These are phyloP conservation scores for Cinclus cinclus DNA, from an alignment of 2,113 vertebrate species.

Conservation along the genomic window DNA sequence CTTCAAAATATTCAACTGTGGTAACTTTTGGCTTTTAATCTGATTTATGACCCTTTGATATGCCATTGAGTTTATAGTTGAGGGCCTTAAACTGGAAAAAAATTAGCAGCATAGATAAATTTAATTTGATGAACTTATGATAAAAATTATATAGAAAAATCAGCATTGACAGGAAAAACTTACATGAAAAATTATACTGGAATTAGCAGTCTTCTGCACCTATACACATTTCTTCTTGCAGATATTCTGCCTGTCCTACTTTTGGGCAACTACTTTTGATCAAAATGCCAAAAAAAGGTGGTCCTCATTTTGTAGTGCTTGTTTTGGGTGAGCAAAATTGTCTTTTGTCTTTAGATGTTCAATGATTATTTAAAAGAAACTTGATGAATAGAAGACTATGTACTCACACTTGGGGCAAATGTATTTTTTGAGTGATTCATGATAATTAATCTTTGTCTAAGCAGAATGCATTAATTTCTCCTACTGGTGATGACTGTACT, in stretches of 20 bases:
- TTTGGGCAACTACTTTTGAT: neutral
- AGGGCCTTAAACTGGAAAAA: neutral
- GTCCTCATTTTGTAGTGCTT: neutral
- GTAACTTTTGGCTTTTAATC: neutral
- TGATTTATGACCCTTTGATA: neutral
- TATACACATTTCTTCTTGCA: neutral
- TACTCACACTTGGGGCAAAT: conserved; percentile 7
- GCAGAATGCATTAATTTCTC: conserved; percentile 50
- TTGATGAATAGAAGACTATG: neutral
- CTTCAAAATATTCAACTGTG: neutral
- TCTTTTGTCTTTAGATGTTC: neutral
- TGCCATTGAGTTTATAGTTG: neutral
- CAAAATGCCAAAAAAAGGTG: neutral
- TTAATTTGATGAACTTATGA: neutral
- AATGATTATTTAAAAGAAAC: conserved; percentile 45
- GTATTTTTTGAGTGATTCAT: conserved; percentile 34
- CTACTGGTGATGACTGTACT: neutral
- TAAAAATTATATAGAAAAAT: neutral
- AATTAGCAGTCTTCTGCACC: neutral
- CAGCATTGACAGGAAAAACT: neutral
- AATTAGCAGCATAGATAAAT: neutral
- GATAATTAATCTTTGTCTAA: conserved; percentile 55
- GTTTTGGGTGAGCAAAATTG: neutral
- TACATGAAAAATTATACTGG: neutral
- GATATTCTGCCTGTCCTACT: neutral